phyloP scores from a whole-genome alignment of 2,113 vertebrate species.

The Xiphophorus couchianus region DNA sequence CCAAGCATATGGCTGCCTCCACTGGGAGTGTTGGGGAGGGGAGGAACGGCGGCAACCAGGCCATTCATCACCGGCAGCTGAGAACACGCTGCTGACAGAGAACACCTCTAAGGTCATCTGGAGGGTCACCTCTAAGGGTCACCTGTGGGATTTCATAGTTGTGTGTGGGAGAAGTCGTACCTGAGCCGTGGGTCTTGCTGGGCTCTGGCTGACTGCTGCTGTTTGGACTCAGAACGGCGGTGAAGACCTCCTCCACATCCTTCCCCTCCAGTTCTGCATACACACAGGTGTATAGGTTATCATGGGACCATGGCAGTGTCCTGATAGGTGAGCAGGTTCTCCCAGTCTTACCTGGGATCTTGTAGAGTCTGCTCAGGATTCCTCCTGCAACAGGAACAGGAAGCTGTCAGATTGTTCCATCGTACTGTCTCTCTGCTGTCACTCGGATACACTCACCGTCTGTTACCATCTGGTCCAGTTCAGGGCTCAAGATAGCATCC shows the following conservation, averaged over 20 bases:
- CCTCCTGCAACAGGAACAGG: conserved; percentile 81
- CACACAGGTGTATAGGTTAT: conserved; percentile 16
- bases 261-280: conserved; percentile 91
- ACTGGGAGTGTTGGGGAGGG: conserved; percentile 79
- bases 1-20: conserved; percentile 62
- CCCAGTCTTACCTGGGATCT: conserved; percentile 89
- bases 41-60: conserved; percentile 83
- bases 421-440: background rate
- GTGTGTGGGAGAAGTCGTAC: background rate
- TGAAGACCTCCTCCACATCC: conserved; percentile 97
- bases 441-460: conserved; percentile 82
- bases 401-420: background rate
- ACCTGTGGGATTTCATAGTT: background rate
- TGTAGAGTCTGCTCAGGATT: conserved; percentile 94
- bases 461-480: conserved; percentile 97
- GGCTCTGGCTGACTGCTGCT: conserved; percentile 70
- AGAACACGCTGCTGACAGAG: conserved; percentile 76
- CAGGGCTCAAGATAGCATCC: conserved; percentile 95
- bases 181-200: conserved; percentile 9
- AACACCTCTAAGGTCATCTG: background rate
- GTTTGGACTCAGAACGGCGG: conserved; percentile 90
- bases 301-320: background rate
- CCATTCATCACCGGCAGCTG: conserved; percentile 91
- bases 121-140: too few species aligned
- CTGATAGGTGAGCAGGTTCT: background rate